These are phyloP conservation scores for Andrena chrysosceles DNA, from an alignment of 2,888 invertebrate species.

Conservation along the genomic window DNA sequence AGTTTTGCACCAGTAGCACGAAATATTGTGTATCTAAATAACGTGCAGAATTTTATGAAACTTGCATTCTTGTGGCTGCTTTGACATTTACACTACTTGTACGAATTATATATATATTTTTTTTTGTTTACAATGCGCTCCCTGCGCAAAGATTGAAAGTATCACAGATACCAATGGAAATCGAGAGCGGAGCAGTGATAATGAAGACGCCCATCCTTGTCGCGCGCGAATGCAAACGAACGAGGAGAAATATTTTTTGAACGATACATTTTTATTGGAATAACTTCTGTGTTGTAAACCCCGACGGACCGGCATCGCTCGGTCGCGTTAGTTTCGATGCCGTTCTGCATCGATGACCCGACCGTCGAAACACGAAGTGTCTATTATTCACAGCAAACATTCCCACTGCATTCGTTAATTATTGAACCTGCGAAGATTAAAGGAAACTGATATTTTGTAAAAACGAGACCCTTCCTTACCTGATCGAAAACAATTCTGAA, in stretches of 20 bases:
- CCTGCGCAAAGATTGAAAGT: no score
- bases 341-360: constrained; percentile 1
- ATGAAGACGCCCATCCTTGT: background rate
- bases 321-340: background rate
- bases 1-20: no score
- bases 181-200: background rate
- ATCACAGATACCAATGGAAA: no score
- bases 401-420: constrained; percentile 15
- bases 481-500: background rate
- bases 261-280: constrained; percentile 28
- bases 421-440: background rate
- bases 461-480: background rate
- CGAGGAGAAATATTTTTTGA: background rate
- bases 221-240: constrained; percentile 1
- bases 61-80: no score
- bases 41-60: no score
- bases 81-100: no score
- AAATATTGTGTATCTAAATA: no score
- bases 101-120: no score
- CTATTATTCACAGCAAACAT: constrained; percentile 9
- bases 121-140: no score
- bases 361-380: background rate
- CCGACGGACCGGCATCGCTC: background rate
- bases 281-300: constrained; percentile 29
- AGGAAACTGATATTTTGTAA: background rate